These are phyloP conservation scores for Aldabrachelys gigantea DNA, from an alignment of 2,113 vertebrate species.

Conservation along the genomic window DNA sequence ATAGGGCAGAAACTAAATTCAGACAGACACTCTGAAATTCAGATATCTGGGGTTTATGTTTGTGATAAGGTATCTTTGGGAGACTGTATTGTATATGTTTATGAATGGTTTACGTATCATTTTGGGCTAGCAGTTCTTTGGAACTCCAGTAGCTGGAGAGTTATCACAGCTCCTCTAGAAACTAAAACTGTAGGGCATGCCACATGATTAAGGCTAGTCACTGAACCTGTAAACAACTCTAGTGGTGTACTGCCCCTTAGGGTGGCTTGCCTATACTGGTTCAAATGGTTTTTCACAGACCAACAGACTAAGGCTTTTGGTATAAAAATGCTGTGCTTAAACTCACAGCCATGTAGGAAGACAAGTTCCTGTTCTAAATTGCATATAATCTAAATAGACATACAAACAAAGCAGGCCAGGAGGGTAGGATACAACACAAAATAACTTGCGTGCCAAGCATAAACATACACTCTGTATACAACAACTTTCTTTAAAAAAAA, in stretches of 20 bases:
- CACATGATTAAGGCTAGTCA: background rate
- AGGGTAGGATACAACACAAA: background rate
- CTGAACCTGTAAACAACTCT: background rate
- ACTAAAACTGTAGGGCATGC: background rate
- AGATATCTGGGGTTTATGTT: background rate
- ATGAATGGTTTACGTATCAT: background rate
- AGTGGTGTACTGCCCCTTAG: background rate
- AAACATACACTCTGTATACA: background rate
- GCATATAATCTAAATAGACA: background rate
- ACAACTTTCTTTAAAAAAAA: background rate
- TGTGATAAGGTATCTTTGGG: background rate
- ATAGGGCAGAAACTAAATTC: background rate
- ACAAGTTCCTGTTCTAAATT: background rate
- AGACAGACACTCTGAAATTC: background rate
- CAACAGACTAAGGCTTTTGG: background rate
- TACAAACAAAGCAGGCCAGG: background rate
- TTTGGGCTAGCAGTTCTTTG: background rate
- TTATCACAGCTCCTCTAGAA: too few relatives aligned
- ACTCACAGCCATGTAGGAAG: background rate
- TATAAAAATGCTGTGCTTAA: background rate
- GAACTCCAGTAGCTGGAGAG: background rate
- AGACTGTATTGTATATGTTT: background rate
- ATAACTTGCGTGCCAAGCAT: fast-evolving
- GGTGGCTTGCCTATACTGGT: background rate
- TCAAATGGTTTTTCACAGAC: background rate